These are phyloP conservation scores for Trichoplusia ni DNA, from an alignment of 1,140 invertebrate species.

Conservation along the genomic window DNA sequence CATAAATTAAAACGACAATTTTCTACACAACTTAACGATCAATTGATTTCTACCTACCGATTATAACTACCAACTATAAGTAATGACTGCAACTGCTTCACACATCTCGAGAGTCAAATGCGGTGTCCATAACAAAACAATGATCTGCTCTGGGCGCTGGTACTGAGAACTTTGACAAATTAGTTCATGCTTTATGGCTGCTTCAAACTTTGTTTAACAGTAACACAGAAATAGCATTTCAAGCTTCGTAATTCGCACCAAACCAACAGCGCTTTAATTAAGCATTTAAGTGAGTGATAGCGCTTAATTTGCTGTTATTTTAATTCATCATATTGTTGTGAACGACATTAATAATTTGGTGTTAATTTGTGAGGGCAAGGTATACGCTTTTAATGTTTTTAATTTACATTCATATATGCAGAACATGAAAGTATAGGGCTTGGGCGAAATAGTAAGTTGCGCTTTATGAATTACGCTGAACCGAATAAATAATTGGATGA, in stretches of 20 bases:
- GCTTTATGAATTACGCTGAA: no score
- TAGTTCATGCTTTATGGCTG: constrained; percentile 64
- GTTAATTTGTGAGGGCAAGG: neutral
- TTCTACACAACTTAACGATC: no score
- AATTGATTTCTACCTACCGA: no score
- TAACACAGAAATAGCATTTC: constrained; percentile 25
- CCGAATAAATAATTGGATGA: no score
- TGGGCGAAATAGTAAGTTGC: no score
- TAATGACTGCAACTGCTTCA: neutral
- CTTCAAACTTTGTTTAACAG: constrained; percentile 48
- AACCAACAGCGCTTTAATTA: constrained; percentile 1
- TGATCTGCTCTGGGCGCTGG: constrained; percentile 34
- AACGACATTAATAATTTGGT: neutral
- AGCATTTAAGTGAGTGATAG: neutral
- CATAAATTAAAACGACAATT: no score
- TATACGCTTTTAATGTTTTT: no score
- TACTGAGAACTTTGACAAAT: constrained; percentile 67
- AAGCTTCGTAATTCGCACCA: constrained; percentile 19
- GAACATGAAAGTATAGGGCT: no score
- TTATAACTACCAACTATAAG: no score
- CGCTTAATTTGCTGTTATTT: neutral
- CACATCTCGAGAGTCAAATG: constrained; percentile 9
- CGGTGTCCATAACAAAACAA: constrained; percentile 26
- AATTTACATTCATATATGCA: no score
- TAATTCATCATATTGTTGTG: neutral